phyloP scores from a whole-genome alignment of 2,797 vertebrate species.

The Spheniscus humboldti region DNA sequence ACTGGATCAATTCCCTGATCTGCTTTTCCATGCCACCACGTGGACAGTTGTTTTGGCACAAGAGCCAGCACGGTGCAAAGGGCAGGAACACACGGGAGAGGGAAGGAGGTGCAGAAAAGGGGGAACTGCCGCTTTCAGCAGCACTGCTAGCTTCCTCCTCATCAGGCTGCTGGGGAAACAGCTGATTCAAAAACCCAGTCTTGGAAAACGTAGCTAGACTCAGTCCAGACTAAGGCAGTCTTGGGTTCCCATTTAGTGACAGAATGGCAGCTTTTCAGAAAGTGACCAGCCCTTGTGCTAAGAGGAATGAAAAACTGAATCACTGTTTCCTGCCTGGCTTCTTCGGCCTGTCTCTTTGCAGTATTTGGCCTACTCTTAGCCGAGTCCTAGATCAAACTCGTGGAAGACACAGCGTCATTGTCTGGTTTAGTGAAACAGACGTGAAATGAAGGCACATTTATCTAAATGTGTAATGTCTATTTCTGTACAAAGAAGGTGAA shows the following conservation, averaged over 20 bases:
- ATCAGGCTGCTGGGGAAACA: background rate
- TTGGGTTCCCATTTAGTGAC: background rate
- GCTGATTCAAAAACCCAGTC: background rate
- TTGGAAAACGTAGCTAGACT: background rate
- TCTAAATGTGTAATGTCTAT: background rate
- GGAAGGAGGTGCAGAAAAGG: background rate
- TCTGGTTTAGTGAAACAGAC: background rate
- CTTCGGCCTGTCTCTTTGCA: background rate
- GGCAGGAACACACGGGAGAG: background rate
- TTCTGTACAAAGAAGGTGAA: background rate
- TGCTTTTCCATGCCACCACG: background rate
- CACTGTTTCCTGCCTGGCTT: background rate
- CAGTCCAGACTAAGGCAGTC: background rate
- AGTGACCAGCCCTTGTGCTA: background rate
- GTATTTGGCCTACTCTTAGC: background rate
- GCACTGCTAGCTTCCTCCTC: background rate
- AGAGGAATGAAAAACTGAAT: background rate
- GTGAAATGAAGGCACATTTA: background rate
- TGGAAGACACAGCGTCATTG: background rate
- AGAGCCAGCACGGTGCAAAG: accelerated
- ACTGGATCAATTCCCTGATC: background rate
- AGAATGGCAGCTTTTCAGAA: background rate
- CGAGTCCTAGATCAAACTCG: background rate
- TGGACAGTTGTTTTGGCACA: background rate
- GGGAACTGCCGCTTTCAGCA: background rate